Percentiles rank a stretch among this genome's conserved stretches.
Evolutionary conservation across 2,113 vertebrate genomes (phyloP).

Genomic region (Passer montanus): DNA sequence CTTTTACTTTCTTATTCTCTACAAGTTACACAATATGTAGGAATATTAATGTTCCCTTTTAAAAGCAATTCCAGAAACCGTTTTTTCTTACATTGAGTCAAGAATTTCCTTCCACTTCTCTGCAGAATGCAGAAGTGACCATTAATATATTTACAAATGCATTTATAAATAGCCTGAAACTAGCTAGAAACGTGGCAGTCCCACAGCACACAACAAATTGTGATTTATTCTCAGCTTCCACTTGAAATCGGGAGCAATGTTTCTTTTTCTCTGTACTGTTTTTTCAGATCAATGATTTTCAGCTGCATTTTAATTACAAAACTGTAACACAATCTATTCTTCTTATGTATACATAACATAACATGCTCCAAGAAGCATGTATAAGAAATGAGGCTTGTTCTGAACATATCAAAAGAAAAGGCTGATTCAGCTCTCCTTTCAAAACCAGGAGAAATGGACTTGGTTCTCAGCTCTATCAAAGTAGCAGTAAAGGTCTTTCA

Average conservation of each 20-base stretch:
- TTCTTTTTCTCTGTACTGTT: background rate
- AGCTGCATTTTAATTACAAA: conserved; percentile 34
- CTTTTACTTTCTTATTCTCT: background rate
- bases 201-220: background rate
- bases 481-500: background rate
- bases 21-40: fast-evolving
- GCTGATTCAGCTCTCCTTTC: background rate
- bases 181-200: background rate
- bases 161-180: background rate
- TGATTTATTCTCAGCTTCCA: background rate
- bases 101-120: background rate
- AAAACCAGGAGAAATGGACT: background rate
- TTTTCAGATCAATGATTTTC: conserved; percentile 15
- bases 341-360: background rate
- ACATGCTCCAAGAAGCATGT: background rate
- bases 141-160: background rate
- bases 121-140: background rate
- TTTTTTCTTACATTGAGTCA: background rate
- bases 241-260: background rate
- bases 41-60: background rate
- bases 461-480: background rate
- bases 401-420: background rate
- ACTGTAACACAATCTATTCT: background rate
- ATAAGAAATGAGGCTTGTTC: background rate
- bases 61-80: background rate